Evolutionary conservation across 2,797 vertebrate genomes (phyloP), one percentile per base, ranked within the genome.

Genomic region (Lerista edwardsae): DNA sequence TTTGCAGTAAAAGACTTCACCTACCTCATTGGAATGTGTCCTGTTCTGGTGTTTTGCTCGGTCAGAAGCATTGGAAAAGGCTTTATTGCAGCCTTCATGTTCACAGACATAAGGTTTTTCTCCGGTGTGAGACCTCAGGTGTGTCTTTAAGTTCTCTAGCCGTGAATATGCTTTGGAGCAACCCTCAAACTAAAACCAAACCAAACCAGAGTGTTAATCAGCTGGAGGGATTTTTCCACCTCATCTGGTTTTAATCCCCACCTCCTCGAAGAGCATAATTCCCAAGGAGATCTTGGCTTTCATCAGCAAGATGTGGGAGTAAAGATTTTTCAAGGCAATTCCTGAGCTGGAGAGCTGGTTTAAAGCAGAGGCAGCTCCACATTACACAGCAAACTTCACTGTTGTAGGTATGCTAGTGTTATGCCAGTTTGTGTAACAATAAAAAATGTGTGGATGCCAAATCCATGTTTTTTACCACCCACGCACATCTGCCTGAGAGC

Each of bases 1-100:
- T n/a, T 61, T 90, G 80, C 0, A 47, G 91, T 77, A 86, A 91
- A 83, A 39, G 4, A 79, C 79, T 79, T 51, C 31, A 61, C 79
- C 25, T 97, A 99, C 99, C 98, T 99, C 98, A 0, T 99, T 99
- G 78, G 99, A 99, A 95, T 99, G 99, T 0, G 99, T 99, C 89
- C 99, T 97, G 97, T 99, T 99, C 97, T 99, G 99, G 94, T 99
- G 99, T 95, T 99, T 99, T 93, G 99, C 99, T 8, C 98, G 96
- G 95, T 99, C 99, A 0, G 99, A 99, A 89, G 98, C 99, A 0
- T 99, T 99, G 93, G 99, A 99, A 96, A 99, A 99, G 57, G 99
- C 98, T 93, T 99, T 99, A 96, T 98, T 99, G 95, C 99, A 99
- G 90, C 98, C 98, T 91, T 99, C 98, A 0, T 99, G 99, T 85